Conservation (phyloP, 2,797 vertebrate genomes). For the Alauda arvensis region DNA sequence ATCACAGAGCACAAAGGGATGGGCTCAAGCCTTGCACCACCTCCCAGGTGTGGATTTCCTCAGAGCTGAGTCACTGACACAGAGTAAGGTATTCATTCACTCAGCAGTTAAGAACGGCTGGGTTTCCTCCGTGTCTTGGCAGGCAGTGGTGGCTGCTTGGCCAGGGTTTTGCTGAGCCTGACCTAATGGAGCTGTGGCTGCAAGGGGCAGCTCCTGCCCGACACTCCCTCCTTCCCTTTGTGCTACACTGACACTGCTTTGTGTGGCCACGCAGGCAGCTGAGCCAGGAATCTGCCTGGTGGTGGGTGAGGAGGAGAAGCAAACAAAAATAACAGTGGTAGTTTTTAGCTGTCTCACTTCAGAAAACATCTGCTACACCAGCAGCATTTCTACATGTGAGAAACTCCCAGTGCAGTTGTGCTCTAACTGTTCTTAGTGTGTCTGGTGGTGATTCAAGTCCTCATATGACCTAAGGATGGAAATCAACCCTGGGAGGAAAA, state of each 20-base stretch:
- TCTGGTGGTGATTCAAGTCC: neutral
- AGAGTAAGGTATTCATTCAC: rapidly evolving
- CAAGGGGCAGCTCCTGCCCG: neutral
- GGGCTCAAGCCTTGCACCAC: rapidly evolving
- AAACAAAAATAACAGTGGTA: neutral
- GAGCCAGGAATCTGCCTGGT: neutral
- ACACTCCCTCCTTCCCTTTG: neutral
- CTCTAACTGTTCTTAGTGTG: neutral
- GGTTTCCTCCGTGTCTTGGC: neutral
- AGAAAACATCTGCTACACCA: rapidly evolving
- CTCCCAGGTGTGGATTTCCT: neutral
- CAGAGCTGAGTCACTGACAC: neutral
- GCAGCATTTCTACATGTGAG: neutral
- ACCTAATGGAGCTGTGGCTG: neutral
- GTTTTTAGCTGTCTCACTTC: neutral
- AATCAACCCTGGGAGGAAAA: neutral
- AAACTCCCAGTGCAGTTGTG: neutral
- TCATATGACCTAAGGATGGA: neutral
- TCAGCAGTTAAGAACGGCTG: too few species aligned
- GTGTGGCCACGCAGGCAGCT: neutral
- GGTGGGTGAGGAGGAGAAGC: neutral
- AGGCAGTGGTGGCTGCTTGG: neutral
- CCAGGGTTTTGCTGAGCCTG: neutral
- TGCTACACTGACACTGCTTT: rapidly evolving
- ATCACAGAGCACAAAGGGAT: neutral